A percentile compares a stretch with the other conserved stretches of the same genome.
Conservation (phyloP, 2,797 vertebrate species). For the Momotus momota region DNA sequence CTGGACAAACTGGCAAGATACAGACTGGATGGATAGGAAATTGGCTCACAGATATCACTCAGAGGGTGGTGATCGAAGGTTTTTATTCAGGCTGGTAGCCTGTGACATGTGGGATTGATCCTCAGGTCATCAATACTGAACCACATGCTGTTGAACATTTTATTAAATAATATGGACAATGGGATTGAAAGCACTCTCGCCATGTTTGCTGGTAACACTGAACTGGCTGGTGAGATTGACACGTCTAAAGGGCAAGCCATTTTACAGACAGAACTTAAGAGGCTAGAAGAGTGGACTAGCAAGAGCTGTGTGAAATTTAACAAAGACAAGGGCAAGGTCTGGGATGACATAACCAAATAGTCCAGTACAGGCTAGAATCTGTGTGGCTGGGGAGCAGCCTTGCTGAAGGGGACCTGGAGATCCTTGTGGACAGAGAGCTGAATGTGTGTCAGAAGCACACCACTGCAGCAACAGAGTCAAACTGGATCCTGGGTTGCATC, state of each 20-base stretch:
- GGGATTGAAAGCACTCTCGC: neutral
- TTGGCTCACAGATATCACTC: neutral
- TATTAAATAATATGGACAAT: neutral
- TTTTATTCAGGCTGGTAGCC: neutral
- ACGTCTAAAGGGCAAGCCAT: neutral
- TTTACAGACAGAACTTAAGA: neutral
- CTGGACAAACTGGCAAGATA: neutral
- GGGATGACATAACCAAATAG: too few relatives aligned
- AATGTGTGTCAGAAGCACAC: neutral
- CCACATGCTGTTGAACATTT: fast-evolving
- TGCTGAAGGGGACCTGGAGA: neutral
- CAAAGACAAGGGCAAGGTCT: neutral
- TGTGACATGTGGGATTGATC: neutral
- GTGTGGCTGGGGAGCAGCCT: neutral
- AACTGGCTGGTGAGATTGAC: neutral
- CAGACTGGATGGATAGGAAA: neutral
- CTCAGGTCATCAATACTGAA: too few relatives aligned
- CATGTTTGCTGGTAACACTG: neutral
- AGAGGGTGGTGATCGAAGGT: neutral
- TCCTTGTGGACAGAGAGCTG: neutral
- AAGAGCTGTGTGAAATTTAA: neutral
- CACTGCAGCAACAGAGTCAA: neutral
- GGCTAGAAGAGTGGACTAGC: neutral
- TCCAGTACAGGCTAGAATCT: too few relatives aligned
- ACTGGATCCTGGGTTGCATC: neutral